Percentiles rank a stretch among this genome's conserved stretches.
phyloP scores from a whole-genome alignment of 2,113 vertebrate genomes.

The Eulemur macaco region DNA sequence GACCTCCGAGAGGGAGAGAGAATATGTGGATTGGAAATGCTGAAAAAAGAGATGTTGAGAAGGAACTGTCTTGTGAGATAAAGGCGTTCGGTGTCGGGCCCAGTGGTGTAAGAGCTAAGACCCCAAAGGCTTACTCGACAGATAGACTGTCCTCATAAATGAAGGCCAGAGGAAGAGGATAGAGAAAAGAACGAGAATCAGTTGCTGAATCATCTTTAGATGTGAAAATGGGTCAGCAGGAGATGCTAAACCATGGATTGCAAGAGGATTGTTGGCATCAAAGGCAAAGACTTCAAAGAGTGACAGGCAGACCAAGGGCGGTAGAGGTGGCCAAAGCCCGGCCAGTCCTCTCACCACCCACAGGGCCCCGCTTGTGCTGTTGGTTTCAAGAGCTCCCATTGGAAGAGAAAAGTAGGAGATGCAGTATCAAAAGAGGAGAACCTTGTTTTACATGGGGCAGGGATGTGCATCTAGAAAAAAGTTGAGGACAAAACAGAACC shows the following conservation, averaged over 20 bases:
- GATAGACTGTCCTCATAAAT: neutral
- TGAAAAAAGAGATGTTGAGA: neutral
- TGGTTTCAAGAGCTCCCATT: neutral
- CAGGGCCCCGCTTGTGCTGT: fast-evolving
- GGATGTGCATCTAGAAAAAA: neutral
- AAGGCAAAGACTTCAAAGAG: neutral
- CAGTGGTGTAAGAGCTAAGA: neutral
- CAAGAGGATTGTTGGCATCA: neutral
- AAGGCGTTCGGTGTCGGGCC: neutral
- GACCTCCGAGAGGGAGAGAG: neutral
- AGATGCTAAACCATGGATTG: neutral
- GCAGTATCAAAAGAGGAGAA: fast-evolving
- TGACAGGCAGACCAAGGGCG: neutral
- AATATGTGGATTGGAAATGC: neutral
- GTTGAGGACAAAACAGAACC: neutral
- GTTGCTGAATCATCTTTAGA: neutral
- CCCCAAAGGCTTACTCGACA: neutral
- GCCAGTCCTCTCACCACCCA: fast-evolving
- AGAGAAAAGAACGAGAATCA: neutral
- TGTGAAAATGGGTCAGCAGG: neutral
- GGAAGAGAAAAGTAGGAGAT: neutral
- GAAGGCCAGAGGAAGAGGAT: neutral
- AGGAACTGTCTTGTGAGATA: neutral
- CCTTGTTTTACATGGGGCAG: neutral
- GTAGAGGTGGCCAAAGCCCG: neutral